phyloP scores from a whole-genome alignment of 2,797 vertebrate genomes.

The Argya squamiceps region DNA sequence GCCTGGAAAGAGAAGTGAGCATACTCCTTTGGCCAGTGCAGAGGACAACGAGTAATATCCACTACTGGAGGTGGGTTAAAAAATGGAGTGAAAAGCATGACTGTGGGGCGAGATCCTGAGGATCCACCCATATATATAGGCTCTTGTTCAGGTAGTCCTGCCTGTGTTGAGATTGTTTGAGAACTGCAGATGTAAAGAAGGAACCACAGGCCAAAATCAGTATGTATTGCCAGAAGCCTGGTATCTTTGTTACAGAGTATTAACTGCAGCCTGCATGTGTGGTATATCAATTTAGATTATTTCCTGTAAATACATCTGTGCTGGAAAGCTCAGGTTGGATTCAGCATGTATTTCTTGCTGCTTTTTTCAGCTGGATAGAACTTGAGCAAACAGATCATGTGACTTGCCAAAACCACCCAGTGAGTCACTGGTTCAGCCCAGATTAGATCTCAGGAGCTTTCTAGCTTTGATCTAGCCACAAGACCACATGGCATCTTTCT shows the following conservation, averaged over 20 bases:
- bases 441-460: slow-evolving; percentile 68
- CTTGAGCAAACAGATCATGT: slow-evolving; percentile 44
- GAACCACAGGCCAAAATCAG: not conserved
- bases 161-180: not conserved
- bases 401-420: slow-evolving; percentile 61
- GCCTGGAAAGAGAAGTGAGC: not conserved
- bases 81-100: not conserved
- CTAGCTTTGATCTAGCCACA: slow-evolving; percentile 67
- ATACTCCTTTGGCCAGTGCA: not conserved
- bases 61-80: not conserved
- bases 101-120: not conserved
- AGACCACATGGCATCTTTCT: slow-evolving; percentile 58
- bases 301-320: slow-evolving; percentile 22
- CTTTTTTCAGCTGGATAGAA: slow-evolving; percentile 31
- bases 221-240: not conserved
- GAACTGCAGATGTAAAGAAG: not conserved
- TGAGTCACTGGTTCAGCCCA: slow-evolving; percentile 61
- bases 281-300: not conserved
- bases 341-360: not conserved
- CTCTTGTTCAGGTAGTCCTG: not conserved
- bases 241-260: not conserved
- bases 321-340: slow-evolving; percentile 2
- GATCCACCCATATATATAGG: not conserved
- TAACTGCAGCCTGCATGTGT: not conserved
- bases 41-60: rapidly evolving